Evolutionary conservation across 2,797 vertebrate genomes (phyloP), one percentile per base, ranked within the genome.

Genomic region (Pantherophis vulpinus): DNA sequence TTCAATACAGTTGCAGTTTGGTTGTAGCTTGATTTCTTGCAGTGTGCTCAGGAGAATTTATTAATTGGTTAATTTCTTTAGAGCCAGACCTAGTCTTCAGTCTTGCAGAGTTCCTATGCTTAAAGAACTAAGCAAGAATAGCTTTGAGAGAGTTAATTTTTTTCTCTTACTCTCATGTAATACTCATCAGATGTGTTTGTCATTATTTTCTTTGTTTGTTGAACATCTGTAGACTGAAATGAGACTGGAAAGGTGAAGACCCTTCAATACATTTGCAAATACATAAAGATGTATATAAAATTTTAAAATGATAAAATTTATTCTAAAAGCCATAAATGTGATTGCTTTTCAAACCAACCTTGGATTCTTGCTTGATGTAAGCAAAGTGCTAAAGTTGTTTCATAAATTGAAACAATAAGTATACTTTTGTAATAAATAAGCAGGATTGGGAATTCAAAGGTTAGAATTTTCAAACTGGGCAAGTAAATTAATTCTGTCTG

Each of bases 321-420:
- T 27, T 83, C 60, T 29, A 37, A 70, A 47, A 83, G 9, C 5
- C 27, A 47, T 61, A 61, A 16, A 61, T 96, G 94, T 87, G 93
- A 95, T 94, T 94, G 0, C 87, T 94, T 90, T 93, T 93, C 94
- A 94, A 93, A 51, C 74, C 94, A 95, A 92, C 92, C 92, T 94
- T 93, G 93, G 93, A 94, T 32, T 96, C 83, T 92, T 93, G 87
- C 89, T 95, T 95, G 92, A 95, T 95, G 92, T 66, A 94, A 90
- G 61, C 20, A 86, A 27, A 90, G 95, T 92, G 87, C 60, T 87
- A 90, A 92, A 63, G 56, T 54, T 86, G 51, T 86, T 89, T 56
- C 91, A 27, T 93, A 91, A 54, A 51, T 94, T 95, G 58, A 94
- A 96, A 88, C 0, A 0, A 5, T 47, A 47, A 5, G 54, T 94